phyloP scores from a whole-genome alignment of 1,140 invertebrate genomes.

The Drosophila tropicalis region DNA sequence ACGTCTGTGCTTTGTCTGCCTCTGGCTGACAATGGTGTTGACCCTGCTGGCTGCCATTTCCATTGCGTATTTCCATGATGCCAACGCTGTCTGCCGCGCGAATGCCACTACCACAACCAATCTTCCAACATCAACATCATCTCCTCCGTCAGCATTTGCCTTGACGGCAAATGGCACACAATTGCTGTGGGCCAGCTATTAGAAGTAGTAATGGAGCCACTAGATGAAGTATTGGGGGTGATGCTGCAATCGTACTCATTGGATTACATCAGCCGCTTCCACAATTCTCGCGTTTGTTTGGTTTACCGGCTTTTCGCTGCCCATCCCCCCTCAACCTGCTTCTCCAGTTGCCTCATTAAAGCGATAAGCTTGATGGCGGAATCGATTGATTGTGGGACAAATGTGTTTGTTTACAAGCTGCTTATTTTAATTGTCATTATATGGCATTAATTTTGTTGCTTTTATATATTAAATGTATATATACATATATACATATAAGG shows the following conservation, averaged over 20 bases:
- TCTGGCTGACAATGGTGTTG: slow-evolving; percentile 63
- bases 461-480: neutral
- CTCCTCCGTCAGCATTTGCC: slow-evolving; percentile 27
- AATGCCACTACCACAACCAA: slow-evolving; percentile 32
- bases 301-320: slow-evolving; percentile 26
- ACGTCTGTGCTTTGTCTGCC: slow-evolving; percentile 51
- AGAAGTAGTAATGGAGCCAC: slow-evolving; percentile 4
- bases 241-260: slow-evolving; percentile 48
- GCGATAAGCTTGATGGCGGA: slow-evolving; percentile 45
- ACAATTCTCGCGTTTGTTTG: slow-evolving; percentile 28
- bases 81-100: slow-evolving; percentile 24
- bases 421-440: slow-evolving; percentile 28
- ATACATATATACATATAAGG: neutral
- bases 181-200: slow-evolving; percentile 50
- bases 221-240: slow-evolving; percentile 22
- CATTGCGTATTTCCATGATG: slow-evolving; percentile 52
- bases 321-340: neutral
- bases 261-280: slow-evolving; percentile 61
- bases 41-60: slow-evolving; percentile 62
- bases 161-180: slow-evolving; percentile 40
- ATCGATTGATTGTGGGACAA: slow-evolving; percentile 29
- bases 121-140: slow-evolving; percentile 23
- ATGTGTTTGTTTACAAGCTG: slow-evolving; percentile 30
- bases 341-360: slow-evolving; percentile 27
- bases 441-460: slow-evolving; percentile 10